Conservation (phyloP, 1,140 invertebrate genomes). For the Drosophila ficusphila region DNA sequence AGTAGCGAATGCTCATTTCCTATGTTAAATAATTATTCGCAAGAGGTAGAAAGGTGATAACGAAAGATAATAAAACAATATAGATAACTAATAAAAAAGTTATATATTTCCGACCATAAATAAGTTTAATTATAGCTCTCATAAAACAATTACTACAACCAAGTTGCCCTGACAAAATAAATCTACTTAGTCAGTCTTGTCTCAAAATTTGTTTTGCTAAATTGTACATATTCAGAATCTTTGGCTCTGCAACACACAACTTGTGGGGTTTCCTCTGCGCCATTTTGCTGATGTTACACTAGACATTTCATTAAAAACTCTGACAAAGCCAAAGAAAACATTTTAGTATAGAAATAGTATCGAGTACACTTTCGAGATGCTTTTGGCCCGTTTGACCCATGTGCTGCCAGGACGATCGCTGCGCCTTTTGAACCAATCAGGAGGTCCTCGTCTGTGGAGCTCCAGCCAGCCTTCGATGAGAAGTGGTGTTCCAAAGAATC, state of each 20-base stretch:
- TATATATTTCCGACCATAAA: too few relatives aligned
- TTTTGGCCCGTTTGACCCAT: conserved; percentile 51
- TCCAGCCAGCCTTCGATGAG: conserved; percentile 16
- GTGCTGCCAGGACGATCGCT: conserved; percentile 28
- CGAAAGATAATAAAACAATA: background rate
- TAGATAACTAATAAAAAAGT: background rate
- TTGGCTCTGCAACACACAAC: background rate
- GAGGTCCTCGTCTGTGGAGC: conserved; percentile 28
- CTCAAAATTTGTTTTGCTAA: conserved; percentile 10
- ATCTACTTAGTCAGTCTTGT: background rate
- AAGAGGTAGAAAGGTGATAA: too few relatives aligned
- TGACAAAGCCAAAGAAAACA: background rate
- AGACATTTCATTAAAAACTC: background rate
- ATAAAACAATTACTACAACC: too few relatives aligned
- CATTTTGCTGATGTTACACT: background rate
- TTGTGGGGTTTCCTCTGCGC: background rate
- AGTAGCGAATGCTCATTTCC: background rate
- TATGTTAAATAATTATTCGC: too few relatives aligned
- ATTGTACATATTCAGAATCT: background rate
- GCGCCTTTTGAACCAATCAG: conserved; percentile 18
- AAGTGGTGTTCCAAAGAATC: background rate
- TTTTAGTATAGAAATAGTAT: background rate
- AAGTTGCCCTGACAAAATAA: background rate
- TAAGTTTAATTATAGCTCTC: too few relatives aligned
- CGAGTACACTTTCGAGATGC: conserved; percentile 28